phyloP scores from a whole-genome alignment of 2,888 invertebrate genomes.

The Linyphia triangularis region DNA sequence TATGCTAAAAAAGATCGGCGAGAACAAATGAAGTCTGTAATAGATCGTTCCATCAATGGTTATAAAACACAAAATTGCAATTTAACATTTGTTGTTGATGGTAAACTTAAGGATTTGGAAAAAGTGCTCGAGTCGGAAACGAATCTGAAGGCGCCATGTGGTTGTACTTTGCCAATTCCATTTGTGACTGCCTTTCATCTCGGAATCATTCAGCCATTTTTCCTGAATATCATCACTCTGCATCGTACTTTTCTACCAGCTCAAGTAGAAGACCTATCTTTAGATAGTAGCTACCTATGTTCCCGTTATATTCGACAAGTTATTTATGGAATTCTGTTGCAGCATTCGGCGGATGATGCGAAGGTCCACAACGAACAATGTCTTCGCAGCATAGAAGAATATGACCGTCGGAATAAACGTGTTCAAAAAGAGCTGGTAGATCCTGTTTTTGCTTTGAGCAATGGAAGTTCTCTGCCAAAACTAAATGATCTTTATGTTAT shows the following conservation, averaged over 20 bases:
- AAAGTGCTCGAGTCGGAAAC: not conserved
- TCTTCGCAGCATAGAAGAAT: constrained; percentile 39
- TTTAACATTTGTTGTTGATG: constrained; percentile 82
- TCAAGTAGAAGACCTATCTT: constrained; percentile 78
- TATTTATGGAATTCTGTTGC: constrained; percentile 78
- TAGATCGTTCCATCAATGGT: constrained; percentile 84
- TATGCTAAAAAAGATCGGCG: constrained; percentile 83
- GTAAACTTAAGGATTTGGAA: not conserved
- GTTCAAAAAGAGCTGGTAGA: not conserved
- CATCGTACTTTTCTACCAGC: constrained; percentile 78
- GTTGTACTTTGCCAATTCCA: constrained; percentile 83
- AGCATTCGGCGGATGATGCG: constrained; percentile 52
- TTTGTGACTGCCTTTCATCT: constrained; percentile 84
- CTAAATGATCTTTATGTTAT: constrained; percentile 18
- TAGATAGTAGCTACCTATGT: constrained; percentile 77
- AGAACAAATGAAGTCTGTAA: constrained; percentile 82
- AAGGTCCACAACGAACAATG: constrained; percentile 21
- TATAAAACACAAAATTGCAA: constrained; percentile 84
- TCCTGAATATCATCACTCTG: constrained; percentile 81
- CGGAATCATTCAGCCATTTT: constrained; percentile 84
- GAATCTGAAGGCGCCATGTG: constrained; percentile 74
- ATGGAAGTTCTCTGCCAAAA: constrained; percentile 19
- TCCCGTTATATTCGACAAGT: constrained; percentile 78
- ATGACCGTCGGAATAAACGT: constrained; percentile 34
- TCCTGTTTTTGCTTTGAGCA: constrained; percentile 15